phyloP scores from a whole-genome alignment of 2,797 vertebrate genomes.

The Mastacembelus armatus region DNA sequence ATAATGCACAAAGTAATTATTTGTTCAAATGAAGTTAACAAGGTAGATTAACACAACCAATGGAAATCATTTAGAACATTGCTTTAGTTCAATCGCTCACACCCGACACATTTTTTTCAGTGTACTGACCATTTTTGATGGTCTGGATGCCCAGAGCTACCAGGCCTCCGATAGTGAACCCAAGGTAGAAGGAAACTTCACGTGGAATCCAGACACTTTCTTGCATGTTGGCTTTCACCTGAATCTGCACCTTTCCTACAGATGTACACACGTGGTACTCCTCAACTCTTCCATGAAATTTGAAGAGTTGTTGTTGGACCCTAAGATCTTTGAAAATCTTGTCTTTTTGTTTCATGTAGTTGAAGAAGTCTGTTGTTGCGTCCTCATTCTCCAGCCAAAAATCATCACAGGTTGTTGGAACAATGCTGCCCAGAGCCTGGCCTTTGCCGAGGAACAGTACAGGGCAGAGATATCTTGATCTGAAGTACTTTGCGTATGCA shows the following conservation, averaged over 20 bases:
- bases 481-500: neutral
- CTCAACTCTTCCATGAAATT: neutral
- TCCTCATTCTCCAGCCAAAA: neutral
- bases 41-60: too few relatives aligned
- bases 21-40: too few relatives aligned
- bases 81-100: too few relatives aligned
- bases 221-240: neutral
- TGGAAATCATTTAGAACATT: too few relatives aligned
- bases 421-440: neutral
- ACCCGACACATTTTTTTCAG: neutral
- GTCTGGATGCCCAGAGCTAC: conserved; percentile 44
- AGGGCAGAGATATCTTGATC: neutral
- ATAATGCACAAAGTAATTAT: too few relatives aligned
- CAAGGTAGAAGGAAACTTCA: conserved; percentile 41
- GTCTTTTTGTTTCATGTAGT: neutral
- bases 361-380: neutral
- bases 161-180: conserved; percentile 57
- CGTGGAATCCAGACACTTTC: neutral
- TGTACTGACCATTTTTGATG: neutral
- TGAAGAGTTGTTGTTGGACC: conserved; percentile 1
- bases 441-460: neutral
- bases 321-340: neutral
- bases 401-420: neutral
- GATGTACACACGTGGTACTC: conserved; percentile 4
- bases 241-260: neutral